Conservation (phyloP, 2,113 vertebrate species). For the Ursus arctos region DNA sequence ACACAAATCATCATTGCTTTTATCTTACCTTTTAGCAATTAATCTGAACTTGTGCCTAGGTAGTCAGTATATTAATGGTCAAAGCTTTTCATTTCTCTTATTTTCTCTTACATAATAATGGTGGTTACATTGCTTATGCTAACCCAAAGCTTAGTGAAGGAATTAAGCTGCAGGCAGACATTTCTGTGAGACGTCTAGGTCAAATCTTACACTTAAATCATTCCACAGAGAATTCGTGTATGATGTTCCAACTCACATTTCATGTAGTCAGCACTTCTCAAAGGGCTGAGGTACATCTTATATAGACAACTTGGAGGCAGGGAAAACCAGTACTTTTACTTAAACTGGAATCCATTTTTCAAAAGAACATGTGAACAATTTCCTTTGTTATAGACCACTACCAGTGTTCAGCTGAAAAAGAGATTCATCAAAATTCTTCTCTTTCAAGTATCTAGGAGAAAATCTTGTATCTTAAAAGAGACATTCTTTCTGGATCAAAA, state of each 20-base stretch:
- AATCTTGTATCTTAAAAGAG: not conserved
- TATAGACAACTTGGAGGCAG: not conserved
- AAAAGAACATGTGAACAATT: not conserved
- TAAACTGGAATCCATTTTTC: not conserved
- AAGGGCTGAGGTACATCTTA: not conserved
- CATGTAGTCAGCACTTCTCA: not conserved
- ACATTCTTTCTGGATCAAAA: constrained; percentile 39
- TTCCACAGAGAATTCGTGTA: not conserved
- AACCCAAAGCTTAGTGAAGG: constrained; percentile 27
- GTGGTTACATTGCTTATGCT: not conserved
- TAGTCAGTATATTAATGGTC: not conserved
- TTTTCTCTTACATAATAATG: not conserved
- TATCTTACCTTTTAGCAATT: not conserved
- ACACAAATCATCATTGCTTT: not conserved
- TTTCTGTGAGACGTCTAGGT: not conserved
- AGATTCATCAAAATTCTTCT: not conserved
- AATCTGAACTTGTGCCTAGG: not conserved
- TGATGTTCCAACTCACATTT: not conserved
- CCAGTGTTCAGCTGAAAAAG: not conserved
- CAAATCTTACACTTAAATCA: constrained; percentile 3
- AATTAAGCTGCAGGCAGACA: not conserved
- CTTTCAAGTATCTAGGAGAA: not conserved
- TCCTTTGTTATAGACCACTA: not conserved
- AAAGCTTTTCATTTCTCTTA: not conserved
- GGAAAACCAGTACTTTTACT: not conserved